phyloP scores from a whole-genome alignment of 1,140 invertebrate species.

The Sinonovacula constricta region DNA sequence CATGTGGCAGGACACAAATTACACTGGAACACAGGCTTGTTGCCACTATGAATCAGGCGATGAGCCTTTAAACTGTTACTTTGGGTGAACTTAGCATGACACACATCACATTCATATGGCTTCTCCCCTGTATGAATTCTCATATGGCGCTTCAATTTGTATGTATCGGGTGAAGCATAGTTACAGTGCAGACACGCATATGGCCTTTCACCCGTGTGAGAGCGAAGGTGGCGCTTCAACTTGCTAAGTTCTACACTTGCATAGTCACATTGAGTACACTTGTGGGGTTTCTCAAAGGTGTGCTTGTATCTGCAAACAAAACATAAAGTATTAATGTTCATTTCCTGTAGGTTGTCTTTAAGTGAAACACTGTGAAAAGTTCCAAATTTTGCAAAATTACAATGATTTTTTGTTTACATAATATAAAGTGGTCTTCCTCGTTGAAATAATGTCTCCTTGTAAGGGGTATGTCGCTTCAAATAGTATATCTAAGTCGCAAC shows the following conservation, averaged over 20 bases:
- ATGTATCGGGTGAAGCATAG: slow-evolving; percentile 98
- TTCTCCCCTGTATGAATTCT: slow-evolving; percentile 96
- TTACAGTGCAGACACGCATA: slow-evolving; percentile 94
- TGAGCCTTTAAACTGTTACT: slow-evolving; percentile 92
- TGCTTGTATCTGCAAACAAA: slow-evolving; percentile 84
- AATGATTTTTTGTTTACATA: too few species aligned
- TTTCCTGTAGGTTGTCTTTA: too few species aligned
- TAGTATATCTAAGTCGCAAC: too few species aligned
- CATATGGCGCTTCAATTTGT: slow-evolving; percentile 95
- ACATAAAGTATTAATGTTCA: too few species aligned
- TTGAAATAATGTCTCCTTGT: too few species aligned
- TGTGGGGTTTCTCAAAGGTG: slow-evolving; percentile 97
- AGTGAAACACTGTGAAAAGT: too few species aligned
- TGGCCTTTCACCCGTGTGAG: slow-evolving; percentile 84
- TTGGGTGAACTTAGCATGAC: slow-evolving; percentile 91
- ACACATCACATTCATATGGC: slow-evolving; percentile 94
- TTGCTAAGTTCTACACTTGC: slow-evolving; percentile 96
- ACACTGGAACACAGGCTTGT: slow-evolving; percentile 97
- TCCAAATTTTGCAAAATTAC: too few species aligned
- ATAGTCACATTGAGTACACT: slow-evolving; percentile 96
- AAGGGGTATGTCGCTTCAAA: too few species aligned
- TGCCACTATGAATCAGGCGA: slow-evolving; percentile 95
- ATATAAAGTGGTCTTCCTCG: too few species aligned
- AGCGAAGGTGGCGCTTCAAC: slow-evolving; percentile 94
- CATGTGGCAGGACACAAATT: slow-evolving; percentile 97